These are phyloP conservation scores for Protodeltote pygarga DNA, from an alignment of 2,888 invertebrate species.

Conservation along the genomic window DNA sequence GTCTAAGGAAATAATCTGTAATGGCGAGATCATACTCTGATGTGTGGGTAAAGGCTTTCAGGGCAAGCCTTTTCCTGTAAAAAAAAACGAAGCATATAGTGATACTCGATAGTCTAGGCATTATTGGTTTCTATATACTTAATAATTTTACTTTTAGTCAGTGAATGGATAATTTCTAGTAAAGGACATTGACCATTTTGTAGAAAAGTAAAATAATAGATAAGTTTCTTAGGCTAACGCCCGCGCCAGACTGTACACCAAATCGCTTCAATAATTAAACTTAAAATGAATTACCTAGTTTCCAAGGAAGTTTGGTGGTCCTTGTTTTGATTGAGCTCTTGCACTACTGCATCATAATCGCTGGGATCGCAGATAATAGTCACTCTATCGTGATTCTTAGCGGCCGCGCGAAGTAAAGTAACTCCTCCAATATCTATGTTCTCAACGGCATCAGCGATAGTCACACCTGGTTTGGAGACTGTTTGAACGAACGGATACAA, in stretches of 20 bases:
- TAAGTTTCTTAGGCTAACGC: too few relatives aligned
- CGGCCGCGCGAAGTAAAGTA: conserved; percentile 97
- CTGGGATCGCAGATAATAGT: conserved; percentile 96
- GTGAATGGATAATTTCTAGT: too few relatives aligned
- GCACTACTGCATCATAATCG: conserved; percentile 93
- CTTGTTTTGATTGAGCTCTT: conserved; percentile 89
- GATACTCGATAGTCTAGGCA: too few relatives aligned
- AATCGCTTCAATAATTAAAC: too few relatives aligned
- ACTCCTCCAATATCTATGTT: conserved; percentile 99
- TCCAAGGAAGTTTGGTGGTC: conserved; percentile 90
- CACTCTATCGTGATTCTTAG: conserved; percentile 98
- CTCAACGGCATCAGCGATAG: conserved; percentile 96
- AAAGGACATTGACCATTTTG: too few relatives aligned
- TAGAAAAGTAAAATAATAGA: too few relatives aligned
- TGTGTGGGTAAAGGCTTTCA: conserved; percentile 98
- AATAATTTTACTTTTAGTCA: background rate
- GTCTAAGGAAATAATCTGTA: conserved; percentile 97
- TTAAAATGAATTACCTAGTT: too few relatives aligned
- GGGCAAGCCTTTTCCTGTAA: conserved; percentile 91
- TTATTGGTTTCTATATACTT: too few relatives aligned
- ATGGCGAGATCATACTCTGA: conserved; percentile 97
- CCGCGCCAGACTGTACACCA: too few relatives aligned
- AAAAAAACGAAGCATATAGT: background rate
- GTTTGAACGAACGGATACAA: conserved; percentile 98
- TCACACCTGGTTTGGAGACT: conserved; percentile 92